These are phyloP conservation scores for Myotis davidii DNA, from an alignment of 2,113 vertebrate genomes.

Conservation along the genomic window DNA sequence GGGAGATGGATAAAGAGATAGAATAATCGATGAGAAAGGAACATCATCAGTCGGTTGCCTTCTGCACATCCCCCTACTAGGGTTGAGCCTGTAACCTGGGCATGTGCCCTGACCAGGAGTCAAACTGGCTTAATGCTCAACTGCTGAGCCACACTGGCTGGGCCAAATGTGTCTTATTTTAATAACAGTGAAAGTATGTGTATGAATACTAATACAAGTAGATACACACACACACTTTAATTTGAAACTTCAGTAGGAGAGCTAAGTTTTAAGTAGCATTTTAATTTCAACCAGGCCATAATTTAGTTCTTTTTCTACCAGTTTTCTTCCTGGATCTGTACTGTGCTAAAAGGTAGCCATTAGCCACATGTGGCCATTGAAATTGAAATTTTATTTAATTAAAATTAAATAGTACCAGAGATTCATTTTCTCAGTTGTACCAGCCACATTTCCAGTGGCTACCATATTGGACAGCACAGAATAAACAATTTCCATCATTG, in stretches of 20 bases:
- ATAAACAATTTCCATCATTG: background rate
- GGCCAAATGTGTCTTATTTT: background rate
- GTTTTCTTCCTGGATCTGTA: background rate
- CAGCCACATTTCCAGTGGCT: background rate
- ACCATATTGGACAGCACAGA: background rate
- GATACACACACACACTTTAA: background rate
- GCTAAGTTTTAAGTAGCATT: slow-evolving; percentile 20
- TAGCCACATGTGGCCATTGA: background rate
- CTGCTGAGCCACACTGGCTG: too few species aligned
- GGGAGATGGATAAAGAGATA: too few species aligned
- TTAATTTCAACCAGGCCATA: background rate
- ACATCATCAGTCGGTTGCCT: too few species aligned
- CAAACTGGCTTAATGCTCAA: too few species aligned
- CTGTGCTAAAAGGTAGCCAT: background rate
- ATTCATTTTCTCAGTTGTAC: background rate
- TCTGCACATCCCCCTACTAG: too few species aligned
- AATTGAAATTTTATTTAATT: slow-evolving; percentile 20
- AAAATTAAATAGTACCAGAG: background rate
- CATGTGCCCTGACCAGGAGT: too few species aligned
- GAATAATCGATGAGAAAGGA: too few species aligned
- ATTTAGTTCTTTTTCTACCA: background rate
- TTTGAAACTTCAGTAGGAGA: slow-evolving; percentile 36
- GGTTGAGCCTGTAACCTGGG: too few species aligned
- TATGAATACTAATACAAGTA: background rate
- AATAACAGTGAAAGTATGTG: background rate